Base-by-base conservation (phyloP, 2,797 vertebrate genomes). In the Vireo griseus region DNA sequence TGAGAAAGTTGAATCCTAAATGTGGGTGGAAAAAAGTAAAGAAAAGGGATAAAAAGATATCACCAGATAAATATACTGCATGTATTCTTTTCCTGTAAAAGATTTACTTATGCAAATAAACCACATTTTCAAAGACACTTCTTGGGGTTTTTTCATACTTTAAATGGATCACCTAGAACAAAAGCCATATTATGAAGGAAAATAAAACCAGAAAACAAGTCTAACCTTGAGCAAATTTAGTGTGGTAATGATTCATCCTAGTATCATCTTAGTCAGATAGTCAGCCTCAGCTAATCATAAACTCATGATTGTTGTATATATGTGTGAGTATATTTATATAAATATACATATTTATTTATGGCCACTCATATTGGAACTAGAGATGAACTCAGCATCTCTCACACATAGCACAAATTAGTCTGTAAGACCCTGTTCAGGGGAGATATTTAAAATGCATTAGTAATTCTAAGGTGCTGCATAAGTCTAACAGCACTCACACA, bases 211-310 rank as follows among this genome's bases (percentile, higher is more conserved):
- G 81, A 89, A 95, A 94, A 91, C 74, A 92, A 83, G 68, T 52
- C 66, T 80, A 85, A 93, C 93, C 73, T 80, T 95, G 94, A 84
- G 76, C 54, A 91, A 92, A 95, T 91, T 92, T 61, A 86, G 33
- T 67, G 68, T 92, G 76, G 66, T 19, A 18, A 78, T 98, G 98
- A 98, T 96, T 98, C 98, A 98, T 63, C 47, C 42, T 73, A 79
- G 39, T 91, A 93, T 97, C 94, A 94, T 97, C 79, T 92, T 73
- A 95, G 96, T 96, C 95, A 95, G 91, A 96, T 82, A 96, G 95
- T 97, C 95, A 95, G 87, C 76, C 95, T 91, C 96, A 75, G 76
- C 74, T 88, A 96, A 97, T 97, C 97, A 97, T 84, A 95, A 96
- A 88, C 94, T 73, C 93, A 44, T 97, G 97, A 97, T 94, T 85